These are phyloP conservation scores for Lasioglossum morio DNA, from an alignment of 2,888 invertebrate genomes.

Conservation along the genomic window DNA sequence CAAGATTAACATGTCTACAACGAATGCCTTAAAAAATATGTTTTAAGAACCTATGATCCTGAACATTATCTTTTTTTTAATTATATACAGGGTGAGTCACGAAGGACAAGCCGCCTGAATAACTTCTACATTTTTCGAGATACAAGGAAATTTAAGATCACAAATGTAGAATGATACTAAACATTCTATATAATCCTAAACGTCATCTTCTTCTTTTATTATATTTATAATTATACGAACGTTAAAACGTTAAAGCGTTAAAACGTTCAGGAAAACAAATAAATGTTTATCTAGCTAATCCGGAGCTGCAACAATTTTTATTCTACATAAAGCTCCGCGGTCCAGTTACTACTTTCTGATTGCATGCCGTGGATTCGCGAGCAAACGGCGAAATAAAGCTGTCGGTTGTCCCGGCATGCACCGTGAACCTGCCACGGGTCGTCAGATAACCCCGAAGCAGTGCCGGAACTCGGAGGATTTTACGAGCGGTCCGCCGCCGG, in stretches of 20 bases:
- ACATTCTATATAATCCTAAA: too few species aligned
- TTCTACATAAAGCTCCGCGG: neutral
- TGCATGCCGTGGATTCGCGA: neutral
- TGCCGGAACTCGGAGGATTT: constrained; percentile 57
- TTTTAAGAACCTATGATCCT: too few species aligned
- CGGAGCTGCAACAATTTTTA: neutral
- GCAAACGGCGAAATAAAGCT: constrained; percentile 6
- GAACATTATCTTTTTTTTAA: too few species aligned
- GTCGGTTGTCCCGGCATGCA: neutral
- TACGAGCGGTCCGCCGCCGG: constrained; percentile 68
- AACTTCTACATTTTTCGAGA: too few species aligned
- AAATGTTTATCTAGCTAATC: neutral
- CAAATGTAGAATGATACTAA: too few species aligned
- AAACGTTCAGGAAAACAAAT: neutral
- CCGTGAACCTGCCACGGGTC: neutral
- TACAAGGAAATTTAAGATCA: too few species aligned
- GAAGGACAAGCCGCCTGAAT: too few species aligned
- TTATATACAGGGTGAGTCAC: too few species aligned
- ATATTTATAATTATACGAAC: neutral
- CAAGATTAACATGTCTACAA: too few species aligned
- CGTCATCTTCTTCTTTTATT: too few species aligned
- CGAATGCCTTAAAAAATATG: too few species aligned
- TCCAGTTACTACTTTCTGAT: neutral
- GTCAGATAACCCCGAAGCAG: constrained; percentile 22
- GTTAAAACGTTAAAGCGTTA: rapidly evolving